Base-by-base conservation (phyloP, 1,140 invertebrate species). In the Drosophila paulistorum region DNA sequence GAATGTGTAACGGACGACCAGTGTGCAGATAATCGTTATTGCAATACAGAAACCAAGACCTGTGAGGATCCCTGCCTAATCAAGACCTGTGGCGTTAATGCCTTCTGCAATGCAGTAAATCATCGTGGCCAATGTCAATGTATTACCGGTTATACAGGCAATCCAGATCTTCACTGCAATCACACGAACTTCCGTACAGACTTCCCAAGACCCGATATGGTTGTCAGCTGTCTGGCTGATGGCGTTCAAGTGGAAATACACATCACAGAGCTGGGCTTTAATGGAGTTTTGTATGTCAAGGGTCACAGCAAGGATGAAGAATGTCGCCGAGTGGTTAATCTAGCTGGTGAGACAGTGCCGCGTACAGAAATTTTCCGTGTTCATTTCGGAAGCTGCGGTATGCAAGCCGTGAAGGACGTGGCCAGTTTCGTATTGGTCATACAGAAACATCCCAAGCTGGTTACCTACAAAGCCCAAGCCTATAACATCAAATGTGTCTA, bases 401-500 rank as follows among this genome's bases (percentile, higher is more conserved):
- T 98, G 23, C 96, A 98, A 71, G 97, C 98, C 76, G 95, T 97
- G 2, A 97, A 98, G 93, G 97, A 97, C 54, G 95, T 98, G 90
- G 97, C 98, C 11, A 97, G 96, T 79, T 98, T 98, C 86, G 96
- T 98, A 0, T 93, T 98, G 17, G 97, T 98, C 9, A 97, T 98
- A 86, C 97, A 98, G 87, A 98, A 98, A 93, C 98, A 98, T 95
- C 97, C 97, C 0, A 98, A 97, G 94, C 93, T 98, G 4, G 96
- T 98, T n/a, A 98, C 98, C 5, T 97, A 97, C 90, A 97, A 98
- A 81, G 97, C 97, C 1, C 97, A 98, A 93, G 97, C 98, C 1
- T 98, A 98, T 92, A 97, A 98, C 91, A 98, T 98, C 55, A 97
- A 97, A 92, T 98, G 98, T 92, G 96, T 98, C 59, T 98, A 98